Conservation (phyloP, 2,113 vertebrate species). For the Rhegmatorhina hoffmannsi region DNA sequence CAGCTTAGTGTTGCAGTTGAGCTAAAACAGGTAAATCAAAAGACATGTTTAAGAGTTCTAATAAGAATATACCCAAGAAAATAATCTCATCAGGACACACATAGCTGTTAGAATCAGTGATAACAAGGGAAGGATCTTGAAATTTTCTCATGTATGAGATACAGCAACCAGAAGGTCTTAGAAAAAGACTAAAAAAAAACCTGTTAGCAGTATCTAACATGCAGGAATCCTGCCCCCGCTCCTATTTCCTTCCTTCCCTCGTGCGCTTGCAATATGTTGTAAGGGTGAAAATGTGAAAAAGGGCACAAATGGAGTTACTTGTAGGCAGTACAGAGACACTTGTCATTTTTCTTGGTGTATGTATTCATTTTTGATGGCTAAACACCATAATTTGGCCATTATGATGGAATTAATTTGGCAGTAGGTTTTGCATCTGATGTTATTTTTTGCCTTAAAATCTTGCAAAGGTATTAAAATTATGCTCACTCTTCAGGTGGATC, state of each 20-base stretch:
- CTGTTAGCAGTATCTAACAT: background rate
- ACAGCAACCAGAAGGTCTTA: constrained; percentile 1
- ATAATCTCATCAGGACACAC: background rate
- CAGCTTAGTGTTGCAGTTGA: background rate
- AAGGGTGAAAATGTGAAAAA: constrained; percentile 18
- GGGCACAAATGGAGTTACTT: background rate
- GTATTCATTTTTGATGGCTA: background rate
- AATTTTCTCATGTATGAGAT: background rate
- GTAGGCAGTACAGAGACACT: background rate
- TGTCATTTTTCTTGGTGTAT: background rate
- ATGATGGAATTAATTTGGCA: background rate
- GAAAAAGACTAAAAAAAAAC: background rate
- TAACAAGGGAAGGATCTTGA: constrained; percentile 40
- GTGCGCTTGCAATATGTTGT: background rate
- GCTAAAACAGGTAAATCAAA: constrained; percentile 4
- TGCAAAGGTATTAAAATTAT: background rate
- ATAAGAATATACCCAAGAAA: background rate
- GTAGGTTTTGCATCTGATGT: background rate
- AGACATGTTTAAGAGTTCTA: background rate
- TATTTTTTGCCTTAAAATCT: background rate
- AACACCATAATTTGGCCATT: background rate
- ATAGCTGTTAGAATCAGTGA: background rate
- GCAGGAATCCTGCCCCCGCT: constrained; percentile 3
- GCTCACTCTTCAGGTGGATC: background rate
- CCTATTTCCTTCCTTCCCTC: background rate